These are phyloP conservation scores for Ginglymostoma cirratum DNA, from an alignment of 2,113 vertebrate species.

Conservation along the genomic window DNA sequence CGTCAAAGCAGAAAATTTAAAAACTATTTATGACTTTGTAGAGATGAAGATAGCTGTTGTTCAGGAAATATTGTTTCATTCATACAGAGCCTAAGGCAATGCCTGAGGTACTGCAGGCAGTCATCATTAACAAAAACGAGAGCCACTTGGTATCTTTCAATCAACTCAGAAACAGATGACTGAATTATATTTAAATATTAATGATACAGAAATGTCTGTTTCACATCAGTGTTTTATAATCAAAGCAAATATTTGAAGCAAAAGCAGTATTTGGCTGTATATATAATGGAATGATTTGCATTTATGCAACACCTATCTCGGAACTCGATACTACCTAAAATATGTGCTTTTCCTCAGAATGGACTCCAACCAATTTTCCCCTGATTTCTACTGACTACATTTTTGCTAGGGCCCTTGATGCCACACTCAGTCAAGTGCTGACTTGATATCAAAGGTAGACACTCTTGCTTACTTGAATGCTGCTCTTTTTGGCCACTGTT, in stretches of 20 bases:
- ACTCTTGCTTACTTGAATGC: neutral
- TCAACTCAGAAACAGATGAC: neutral
- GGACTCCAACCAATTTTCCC: neutral
- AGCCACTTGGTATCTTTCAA: neutral
- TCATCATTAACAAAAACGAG: neutral
- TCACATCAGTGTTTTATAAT: neutral
- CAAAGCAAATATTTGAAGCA: neutral
- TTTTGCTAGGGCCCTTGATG: neutral
- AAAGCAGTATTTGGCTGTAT: neutral
- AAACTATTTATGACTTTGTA: neutral
- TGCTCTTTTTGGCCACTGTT: too few species aligned
- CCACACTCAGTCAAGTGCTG: neutral
- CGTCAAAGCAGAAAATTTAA: neutral
- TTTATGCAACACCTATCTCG: neutral
- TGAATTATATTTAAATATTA: conserved; percentile 19
- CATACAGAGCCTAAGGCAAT: neutral
- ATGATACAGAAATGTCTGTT: conserved; percentile 22
- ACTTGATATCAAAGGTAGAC: neutral
- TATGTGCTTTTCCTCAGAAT: neutral
- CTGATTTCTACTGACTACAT: neutral
- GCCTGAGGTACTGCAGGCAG: neutral
- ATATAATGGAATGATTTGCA: neutral
- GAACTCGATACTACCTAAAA: neutral
- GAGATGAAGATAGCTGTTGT: neutral
- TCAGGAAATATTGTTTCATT: neutral